Evolutionary conservation across 2,113 vertebrate species (phyloP), one percentile per base, ranked within the genome.

Genomic region (Arvicanthis niloticus): DNA sequence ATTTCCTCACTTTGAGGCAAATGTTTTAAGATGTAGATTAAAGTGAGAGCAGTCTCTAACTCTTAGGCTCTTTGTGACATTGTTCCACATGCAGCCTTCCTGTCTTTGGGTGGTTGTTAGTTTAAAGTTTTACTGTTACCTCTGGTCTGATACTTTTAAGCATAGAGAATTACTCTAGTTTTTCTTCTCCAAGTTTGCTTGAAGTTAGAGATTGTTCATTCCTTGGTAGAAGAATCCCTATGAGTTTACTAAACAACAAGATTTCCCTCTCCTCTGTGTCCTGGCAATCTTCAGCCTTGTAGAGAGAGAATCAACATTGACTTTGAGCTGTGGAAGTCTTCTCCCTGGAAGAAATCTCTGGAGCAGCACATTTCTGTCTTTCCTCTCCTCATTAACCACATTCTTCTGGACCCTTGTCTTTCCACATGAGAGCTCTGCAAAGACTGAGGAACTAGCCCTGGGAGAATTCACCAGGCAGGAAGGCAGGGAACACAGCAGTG

Each of bases 131-230:
- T 77, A 24, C 22, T 48, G 0, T 80, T 89, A 40, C 29, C 13
- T 93, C 16, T 88, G 76, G 2, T 53, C 21, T 72, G 42, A 21
- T 11, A 13, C 5, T 13, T 91, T 92, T 92, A 65, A 86, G 84
- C 68, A 73, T 21, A 7, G 17, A 42, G 48, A 13, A n/a, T 77
- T 87, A 58, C 37, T 82, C 58, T 68, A 2, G 77, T 15, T 94
- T 58, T 80, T 16, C 22, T 93, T 89, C 62, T 94, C n/a, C 65
- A 88, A 68, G 16, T 60, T 7, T 75, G 81, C 51, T 77, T 95
- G 53, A 31, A 22, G 72, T 91, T 75, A 8, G n/a, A 88, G n/a
- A 42, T 45, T 53, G 26, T 4, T 91, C 13, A 13, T 91, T 53
- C 56, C 56, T 91, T 81, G 2, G 19, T 19, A 86, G 51, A 31